Evolutionary conservation across 2,113 vertebrate species (phyloP), one percentile per base, ranked within the genome.

Genomic region (Nannobrachium achirus): DNA sequence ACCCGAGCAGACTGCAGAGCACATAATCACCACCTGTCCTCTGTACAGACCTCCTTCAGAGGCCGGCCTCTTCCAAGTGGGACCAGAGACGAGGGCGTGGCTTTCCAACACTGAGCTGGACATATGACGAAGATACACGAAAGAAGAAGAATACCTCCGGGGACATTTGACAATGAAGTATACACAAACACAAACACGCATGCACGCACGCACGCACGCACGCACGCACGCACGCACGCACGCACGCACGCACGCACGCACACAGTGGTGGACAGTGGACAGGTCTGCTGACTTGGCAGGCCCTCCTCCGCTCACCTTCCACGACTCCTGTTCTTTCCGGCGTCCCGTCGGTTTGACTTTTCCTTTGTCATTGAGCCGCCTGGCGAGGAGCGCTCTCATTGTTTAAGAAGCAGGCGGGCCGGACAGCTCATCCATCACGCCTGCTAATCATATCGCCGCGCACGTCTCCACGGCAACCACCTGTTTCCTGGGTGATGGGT

Each of bases 221-320:
- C 5, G 53, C 16, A 44, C 16, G 42, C 38, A 15, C 10, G 19
- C n/a, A 56, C 51, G 4, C 51, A 15, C 18, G 10, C 20, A 25
- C 20, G 4, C 20, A 25, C 20, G 4, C 20, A 25, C 20, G 4
- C 25, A 33, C 25, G 6, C 25, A 33, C 25, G 2, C 25, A 4
- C 25, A 33, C 25, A 33, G 25, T n/a, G 20, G 68, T 40, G 69
- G 67, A 67, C 79, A 56, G 55, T 38, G 48, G 82, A 81, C 78
- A 77, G 76, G 46, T 84, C 42, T 75, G 76, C 86, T 89, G 86
- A 89, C 75, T 39, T 8, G 46, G 82, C 85, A 82, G 25, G 62
- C 46, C 7, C 14, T 66, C 11, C 41, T 14, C 14, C 44, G 10
- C 44, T 69, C 76, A 78, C 73, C 82, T 79, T 80, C 41, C 42